Conservation (phyloP, 2,888 invertebrate genomes). For the Tenthredo scrophulariae region DNA sequence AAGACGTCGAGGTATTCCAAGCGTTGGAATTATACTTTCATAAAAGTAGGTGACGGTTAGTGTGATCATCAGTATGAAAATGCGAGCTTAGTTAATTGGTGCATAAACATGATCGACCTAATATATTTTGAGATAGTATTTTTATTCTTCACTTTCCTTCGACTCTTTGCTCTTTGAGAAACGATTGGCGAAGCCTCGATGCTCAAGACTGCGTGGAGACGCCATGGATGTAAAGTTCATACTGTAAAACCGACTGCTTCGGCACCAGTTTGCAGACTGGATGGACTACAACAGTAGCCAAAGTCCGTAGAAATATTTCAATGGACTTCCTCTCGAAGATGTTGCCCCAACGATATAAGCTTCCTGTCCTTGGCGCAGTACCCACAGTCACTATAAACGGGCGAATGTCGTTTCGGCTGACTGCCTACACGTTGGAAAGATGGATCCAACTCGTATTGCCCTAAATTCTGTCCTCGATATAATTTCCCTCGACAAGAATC, state of each 20-base stretch:
- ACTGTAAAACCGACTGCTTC: background rate
- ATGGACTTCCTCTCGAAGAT: conserved; percentile 51
- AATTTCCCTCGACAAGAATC: background rate
- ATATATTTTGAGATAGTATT: background rate
- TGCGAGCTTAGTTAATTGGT: background rate
- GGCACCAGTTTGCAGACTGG: background rate
- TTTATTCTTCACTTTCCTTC: background rate
- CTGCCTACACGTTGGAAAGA: conserved; percentile 22
- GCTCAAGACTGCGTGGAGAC: conserved; percentile 28
- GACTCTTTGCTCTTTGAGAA: background rate
- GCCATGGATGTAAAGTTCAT: background rate
- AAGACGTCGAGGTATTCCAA: background rate
- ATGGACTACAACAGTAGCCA: background rate
- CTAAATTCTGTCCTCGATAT: background rate
- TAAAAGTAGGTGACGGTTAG: background rate
- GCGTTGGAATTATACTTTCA: background rate
- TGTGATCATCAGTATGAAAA: background rate
- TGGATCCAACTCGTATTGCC: conserved; percentile 11
- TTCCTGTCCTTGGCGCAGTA: conserved; percentile 47
- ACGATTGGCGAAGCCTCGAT: conserved; percentile 20
- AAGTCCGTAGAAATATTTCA: conserved; percentile 47
- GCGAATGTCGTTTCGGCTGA: conserved; percentile 51
- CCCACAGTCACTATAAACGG: background rate
- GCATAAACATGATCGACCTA: background rate
- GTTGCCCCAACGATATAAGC: conserved; percentile 51